Conservation (phyloP, 2,797 vertebrate species). For the Acipenser ruthenus region DNA sequence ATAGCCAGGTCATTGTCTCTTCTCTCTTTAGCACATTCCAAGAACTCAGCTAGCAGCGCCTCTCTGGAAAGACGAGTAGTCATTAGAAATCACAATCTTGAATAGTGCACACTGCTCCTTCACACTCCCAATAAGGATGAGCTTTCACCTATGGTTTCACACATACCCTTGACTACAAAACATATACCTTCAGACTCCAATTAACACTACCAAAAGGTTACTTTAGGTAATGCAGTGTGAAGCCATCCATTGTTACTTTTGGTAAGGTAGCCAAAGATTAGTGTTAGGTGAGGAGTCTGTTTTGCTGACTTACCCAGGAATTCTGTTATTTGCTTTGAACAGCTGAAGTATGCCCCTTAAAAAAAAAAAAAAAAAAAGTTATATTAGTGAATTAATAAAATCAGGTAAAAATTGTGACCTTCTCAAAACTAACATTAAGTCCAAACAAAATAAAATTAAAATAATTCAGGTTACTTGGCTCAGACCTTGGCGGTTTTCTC, state of each 20-base stretch:
- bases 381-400: not conserved
- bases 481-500: conserved; percentile 33
- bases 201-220: not conserved
- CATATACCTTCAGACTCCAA: not conserved
- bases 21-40: conserved; percentile 48
- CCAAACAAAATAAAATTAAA: not conserved
- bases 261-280: no score
- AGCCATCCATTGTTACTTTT: not conserved
- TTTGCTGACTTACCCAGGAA: conserved; percentile 70
- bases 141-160: not conserved
- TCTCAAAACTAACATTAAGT: not conserved
- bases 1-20: conserved; percentile 52
- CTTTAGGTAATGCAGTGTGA: no score
- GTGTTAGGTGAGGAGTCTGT: no score
- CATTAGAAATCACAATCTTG: not conserved
- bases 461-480: conserved; percentile 4
- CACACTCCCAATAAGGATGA: no score
- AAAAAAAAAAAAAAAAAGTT: conserved; percentile 13
- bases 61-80: conserved; percentile 45
- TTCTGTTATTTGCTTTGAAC: conserved; percentile 67
- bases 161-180: not conserved
- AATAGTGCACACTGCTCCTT: not conserved
- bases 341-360: conserved; percentile 69
- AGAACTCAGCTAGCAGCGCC: conserved; percentile 59
- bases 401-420: not conserved